Evolutionary conservation across 1,140 invertebrate genomes (phyloP).

Genomic region (Schmidtea mediterranea): DNA sequence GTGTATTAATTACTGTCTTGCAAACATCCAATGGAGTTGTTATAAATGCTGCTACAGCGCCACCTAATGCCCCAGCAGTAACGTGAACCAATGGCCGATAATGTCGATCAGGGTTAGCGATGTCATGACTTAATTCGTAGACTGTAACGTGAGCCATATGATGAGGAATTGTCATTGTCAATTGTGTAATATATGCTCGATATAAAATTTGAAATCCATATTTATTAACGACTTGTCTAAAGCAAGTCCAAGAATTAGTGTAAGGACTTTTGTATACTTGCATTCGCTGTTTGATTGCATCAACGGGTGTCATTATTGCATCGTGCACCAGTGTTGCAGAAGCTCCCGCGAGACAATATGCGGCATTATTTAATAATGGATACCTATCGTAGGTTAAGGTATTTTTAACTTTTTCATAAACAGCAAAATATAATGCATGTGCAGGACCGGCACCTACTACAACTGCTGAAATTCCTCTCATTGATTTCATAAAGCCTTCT

Average conservation of each 20-base stretch:
- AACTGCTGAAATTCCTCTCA: conserved; percentile 71
- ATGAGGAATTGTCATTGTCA: conserved; percentile 92
- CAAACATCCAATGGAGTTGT: conserved; percentile 98
- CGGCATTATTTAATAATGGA: too few relatives aligned
- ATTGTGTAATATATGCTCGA: conserved; percentile 71
- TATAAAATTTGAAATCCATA: conserved; percentile 84
- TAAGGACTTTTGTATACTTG: conserved; percentile 91
- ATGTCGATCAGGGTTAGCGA: conserved; percentile 45
- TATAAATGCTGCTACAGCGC: conserved; percentile 60
- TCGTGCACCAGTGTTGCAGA: conserved; percentile 75
- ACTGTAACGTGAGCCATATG: conserved; percentile 76
- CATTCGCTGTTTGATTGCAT: conserved; percentile 93
- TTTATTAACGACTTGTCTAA: conserved; percentile 41
- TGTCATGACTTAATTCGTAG: conserved; percentile 64
- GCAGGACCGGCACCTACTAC: conserved; percentile 82
- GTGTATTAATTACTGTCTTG: conserved; percentile 87
- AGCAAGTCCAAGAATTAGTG: conserved; percentile 49
- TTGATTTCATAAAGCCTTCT: conserved; percentile 62
- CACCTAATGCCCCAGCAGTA: conserved; percentile 57
- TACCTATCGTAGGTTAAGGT: too few relatives aligned
- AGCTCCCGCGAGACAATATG: conserved; percentile 25
- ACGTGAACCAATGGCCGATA: conserved; percentile 71
- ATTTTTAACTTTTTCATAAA: conserved; percentile 76
- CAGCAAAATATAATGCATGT: conserved; percentile 92
- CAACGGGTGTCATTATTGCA: conserved; percentile 87